Evolutionary conservation across 1,140 invertebrate species (phyloP).

Genomic region (Phenacoccus solenopsis): DNA sequence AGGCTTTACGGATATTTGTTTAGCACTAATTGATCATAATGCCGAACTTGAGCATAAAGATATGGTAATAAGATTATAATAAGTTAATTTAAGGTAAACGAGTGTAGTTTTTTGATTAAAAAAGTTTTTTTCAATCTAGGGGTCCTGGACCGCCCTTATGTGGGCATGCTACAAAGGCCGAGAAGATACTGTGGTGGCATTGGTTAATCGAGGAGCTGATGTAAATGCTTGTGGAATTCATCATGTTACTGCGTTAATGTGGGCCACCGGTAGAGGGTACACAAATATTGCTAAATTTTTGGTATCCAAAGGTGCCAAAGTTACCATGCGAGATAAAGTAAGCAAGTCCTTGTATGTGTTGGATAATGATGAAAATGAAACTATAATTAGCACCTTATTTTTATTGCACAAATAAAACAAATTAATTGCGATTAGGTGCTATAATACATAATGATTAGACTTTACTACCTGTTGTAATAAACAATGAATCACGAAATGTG

Average conservation of each 20-base stretch:
- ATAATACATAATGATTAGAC: no score
- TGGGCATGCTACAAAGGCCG: slow-evolving; percentile 94
- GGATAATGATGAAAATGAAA: no score
- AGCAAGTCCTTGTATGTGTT: no score
- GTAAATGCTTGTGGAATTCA: slow-evolving; percentile 93
- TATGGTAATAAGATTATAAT: slow-evolving; percentile 46
- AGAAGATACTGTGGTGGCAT: slow-evolving; percentile 57
- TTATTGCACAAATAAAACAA: no score
- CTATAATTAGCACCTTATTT: no score
- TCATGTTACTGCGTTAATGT: slow-evolving; percentile 83
- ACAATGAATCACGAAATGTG: no score
- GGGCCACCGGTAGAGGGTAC: slow-evolving; percentile 85
- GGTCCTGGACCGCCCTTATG: slow-evolving; percentile 93
- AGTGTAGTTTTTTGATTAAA: no score
- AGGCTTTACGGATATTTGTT: slow-evolving; percentile 69
- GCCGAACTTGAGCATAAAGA: slow-evolving; percentile 83
- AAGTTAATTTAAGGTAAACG: not conserved
- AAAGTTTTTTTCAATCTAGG: slow-evolving; percentile 43
- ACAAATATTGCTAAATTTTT: slow-evolving; percentile 70
- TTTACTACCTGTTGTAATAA: no score
- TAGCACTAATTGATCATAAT: slow-evolving; percentile 72
- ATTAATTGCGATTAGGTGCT: no score
- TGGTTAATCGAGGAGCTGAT: slow-evolving; percentile 82
- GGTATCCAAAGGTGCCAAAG: slow-evolving; percentile 71
- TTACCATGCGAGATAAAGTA: slow-evolving; percentile 83